Conservation (phyloP, 1,140 invertebrate genomes). For the Euura lappo region DNA sequence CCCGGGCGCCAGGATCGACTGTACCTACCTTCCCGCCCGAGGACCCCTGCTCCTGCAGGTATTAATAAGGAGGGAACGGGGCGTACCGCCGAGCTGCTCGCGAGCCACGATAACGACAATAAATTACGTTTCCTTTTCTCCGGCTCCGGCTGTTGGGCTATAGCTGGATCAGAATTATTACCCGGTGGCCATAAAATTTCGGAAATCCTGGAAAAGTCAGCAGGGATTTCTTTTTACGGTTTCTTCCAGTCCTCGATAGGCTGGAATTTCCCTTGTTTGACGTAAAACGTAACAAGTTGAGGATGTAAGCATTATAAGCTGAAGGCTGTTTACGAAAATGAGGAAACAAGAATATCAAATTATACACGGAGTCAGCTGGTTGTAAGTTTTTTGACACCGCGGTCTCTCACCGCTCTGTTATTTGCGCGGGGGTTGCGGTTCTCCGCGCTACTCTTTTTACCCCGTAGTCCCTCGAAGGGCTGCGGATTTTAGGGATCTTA, state of each 20-base stretch:
- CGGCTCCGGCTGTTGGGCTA: slow-evolving; percentile 27
- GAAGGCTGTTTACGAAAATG: too few relatives aligned
- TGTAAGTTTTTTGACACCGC: not conserved
- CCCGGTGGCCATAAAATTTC: not conserved
- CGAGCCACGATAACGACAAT: slow-evolving; percentile 54
- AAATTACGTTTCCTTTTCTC: slow-evolving; percentile 56
- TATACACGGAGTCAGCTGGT: not conserved
- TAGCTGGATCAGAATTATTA: not conserved
- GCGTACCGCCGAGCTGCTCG: slow-evolving; percentile 14
- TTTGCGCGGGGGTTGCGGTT: not conserved
- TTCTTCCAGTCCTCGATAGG: too few relatives aligned
- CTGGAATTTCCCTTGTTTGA: too few relatives aligned
- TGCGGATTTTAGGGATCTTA: not conserved
- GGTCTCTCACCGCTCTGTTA: not conserved
- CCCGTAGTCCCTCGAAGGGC: not conserved
- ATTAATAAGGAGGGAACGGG: slow-evolving; percentile 56
- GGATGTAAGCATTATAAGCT: too few relatives aligned
- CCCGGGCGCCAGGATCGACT: slow-evolving; percentile 38
- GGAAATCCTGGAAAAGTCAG: too few relatives aligned
- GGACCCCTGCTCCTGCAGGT: slow-evolving; percentile 44
- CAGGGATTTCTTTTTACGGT: too few relatives aligned
- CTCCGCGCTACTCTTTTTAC: not conserved
- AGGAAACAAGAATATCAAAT: too few relatives aligned
- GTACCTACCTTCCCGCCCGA: slow-evolving; percentile 30
- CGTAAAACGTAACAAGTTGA: too few relatives aligned